Evolutionary conservation across 2,888 invertebrate genomes (phyloP).

Genomic region (Acanthopleura granulata): DNA sequence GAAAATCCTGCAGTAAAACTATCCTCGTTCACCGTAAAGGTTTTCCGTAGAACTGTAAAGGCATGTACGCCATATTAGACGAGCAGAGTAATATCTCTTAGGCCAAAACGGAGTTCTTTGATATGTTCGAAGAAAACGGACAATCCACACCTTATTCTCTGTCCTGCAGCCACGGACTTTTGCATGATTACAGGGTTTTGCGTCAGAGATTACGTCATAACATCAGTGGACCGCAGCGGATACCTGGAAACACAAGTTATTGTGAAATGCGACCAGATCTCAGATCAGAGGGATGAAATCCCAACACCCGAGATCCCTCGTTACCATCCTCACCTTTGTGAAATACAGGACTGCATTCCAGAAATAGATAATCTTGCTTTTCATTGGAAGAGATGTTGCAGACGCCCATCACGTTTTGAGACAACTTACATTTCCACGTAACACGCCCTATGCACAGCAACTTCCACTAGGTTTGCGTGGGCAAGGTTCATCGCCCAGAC

Average conservation of each 20-base stretch:
- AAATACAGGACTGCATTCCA: conserved; percentile 11
- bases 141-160: not conserved
- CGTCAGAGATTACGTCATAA: conserved; percentile 24
- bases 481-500: conserved; percentile 19
- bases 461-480: conserved; percentile 20
- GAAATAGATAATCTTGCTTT: conserved; percentile 16
- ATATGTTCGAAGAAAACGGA: conserved; percentile 8
- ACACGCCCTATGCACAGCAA: conserved; percentile 20
- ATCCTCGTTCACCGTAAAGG: conserved; percentile 16
- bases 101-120: conserved; percentile 18
- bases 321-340: conserved; percentile 16
- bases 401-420: conserved; percentile 22
- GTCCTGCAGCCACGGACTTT: conserved; percentile 12
- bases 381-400: conserved; percentile 21
- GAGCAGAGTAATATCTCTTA: conserved; percentile 25
- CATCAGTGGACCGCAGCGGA: conserved; percentile 24
- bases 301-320: conserved; percentile 31
- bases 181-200: conserved; percentile 22
- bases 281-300: conserved; percentile 29
- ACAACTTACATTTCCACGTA: conserved; percentile 15
- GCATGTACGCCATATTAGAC: conserved; percentile 18
- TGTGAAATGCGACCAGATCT: conserved; percentile 34
- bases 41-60: conserved; percentile 16
- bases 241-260: conserved; percentile 28
- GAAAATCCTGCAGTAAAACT: conserved; percentile 23